Percentiles rank a stretch among this genome's conserved stretches.
Evolutionary conservation across 2,797 vertebrate species (phyloP).

Genomic region (Glossophaga mutica): DNA sequence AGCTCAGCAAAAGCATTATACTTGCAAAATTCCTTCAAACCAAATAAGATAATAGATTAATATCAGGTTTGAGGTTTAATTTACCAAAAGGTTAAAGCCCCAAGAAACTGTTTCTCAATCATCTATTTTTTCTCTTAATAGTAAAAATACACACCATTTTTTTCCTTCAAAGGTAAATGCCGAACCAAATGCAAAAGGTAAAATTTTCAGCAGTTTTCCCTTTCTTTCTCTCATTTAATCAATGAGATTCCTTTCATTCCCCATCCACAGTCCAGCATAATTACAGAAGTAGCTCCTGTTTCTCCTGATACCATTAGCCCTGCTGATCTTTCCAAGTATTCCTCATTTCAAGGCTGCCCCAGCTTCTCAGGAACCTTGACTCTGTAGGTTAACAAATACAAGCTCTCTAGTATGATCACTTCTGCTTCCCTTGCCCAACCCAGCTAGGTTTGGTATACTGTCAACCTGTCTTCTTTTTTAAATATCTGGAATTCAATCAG

Average conservation of each 20-base stretch:
- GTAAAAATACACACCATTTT: conserved; percentile 32
- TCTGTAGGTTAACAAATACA: neutral
- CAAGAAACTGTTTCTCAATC: conserved; percentile 51
- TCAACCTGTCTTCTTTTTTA: neutral
- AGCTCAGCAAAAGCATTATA: conserved; percentile 32
- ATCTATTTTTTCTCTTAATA: conserved; percentile 26
- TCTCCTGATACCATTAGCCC: neutral
- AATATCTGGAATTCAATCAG: neutral
- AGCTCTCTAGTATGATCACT: neutral
- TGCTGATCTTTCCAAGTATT: neutral
- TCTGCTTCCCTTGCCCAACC: neutral
- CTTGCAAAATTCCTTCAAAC: conserved; percentile 13
- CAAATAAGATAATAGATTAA: neutral
- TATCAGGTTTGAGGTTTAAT: neutral
- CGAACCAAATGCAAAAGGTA: neutral
- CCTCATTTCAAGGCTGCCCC: neutral
- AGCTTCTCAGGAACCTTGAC: neutral
- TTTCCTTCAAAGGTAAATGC: neutral
- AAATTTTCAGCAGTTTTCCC: conserved; percentile 3
- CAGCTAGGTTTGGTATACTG: neutral
- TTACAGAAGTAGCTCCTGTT: neutral
- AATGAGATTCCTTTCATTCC: neutral
- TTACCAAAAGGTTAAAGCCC: conserved; percentile 50
- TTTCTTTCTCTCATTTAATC: neutral
- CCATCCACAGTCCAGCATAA: neutral